These are phyloP conservation scores for Perca flavescens DNA, from an alignment of 2,113 vertebrate species.

Conservation along the genomic window DNA sequence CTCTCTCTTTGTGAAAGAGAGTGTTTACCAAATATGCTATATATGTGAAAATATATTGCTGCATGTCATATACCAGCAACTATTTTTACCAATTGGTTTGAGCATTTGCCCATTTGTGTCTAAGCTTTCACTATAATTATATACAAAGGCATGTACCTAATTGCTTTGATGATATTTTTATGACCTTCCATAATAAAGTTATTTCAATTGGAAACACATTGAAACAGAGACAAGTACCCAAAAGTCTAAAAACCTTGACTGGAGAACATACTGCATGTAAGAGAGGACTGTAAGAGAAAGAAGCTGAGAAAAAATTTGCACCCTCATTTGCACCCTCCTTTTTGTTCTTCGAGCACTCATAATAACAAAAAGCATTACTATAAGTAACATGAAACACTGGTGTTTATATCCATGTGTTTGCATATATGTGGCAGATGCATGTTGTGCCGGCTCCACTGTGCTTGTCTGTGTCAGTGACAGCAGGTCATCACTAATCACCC, in stretches of 20 bases:
- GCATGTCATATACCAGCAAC: background rate
- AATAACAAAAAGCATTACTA: too few species aligned
- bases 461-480: slow-evolving; percentile 69
- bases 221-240: background rate
- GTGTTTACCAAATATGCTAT: background rate
- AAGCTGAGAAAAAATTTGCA: background rate
- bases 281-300: background rate
- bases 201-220: background rate
- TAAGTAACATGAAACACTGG: background rate
- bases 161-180: background rate
- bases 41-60: background rate
- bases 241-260: background rate
- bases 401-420: background rate
- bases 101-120: background rate
- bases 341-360: background rate
- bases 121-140: too few species aligned
- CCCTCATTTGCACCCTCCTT: background rate
- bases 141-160: background rate
- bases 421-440: slow-evolving; percentile 14
- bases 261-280: background rate
- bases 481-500: slow-evolving; percentile 76
- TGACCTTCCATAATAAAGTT: background rate
- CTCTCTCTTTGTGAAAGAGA: background rate
- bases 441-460: slow-evolving; percentile 38
- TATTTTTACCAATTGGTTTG: background rate